A percentile compares a stretch with the other conserved stretches of the same genome.
phyloP scores from a whole-genome alignment of 2,797 vertebrate species.

The Syngnathus rostellatus region DNA sequence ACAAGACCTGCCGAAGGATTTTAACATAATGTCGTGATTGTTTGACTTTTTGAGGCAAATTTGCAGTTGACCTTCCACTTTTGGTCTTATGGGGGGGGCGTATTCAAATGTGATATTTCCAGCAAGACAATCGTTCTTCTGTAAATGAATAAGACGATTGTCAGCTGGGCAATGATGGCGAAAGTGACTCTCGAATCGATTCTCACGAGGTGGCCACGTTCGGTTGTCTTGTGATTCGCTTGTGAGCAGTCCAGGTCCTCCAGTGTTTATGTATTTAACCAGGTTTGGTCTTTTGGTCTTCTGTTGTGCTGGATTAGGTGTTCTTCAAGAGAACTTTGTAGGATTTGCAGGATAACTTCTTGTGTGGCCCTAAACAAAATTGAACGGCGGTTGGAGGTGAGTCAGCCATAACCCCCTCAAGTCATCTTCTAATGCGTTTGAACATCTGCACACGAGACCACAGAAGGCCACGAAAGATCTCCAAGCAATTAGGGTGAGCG shows the following conservation, averaged over 20 bases:
- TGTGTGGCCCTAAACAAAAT: not conserved
- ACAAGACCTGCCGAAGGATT: not conserved
- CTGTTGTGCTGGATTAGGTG: not conserved
- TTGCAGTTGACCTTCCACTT: not conserved
- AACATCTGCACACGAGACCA: slow-evolving; percentile 30
- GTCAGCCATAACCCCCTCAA: slow-evolving; percentile 12
- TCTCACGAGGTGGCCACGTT: not conserved
- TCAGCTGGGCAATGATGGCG: not conserved
- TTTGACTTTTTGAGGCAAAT: not conserved
- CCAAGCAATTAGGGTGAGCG: slow-evolving; percentile 1
- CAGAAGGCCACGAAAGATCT: slow-evolving; percentile 25
- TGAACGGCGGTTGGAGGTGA: not conserved
- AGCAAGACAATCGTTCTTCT: not conserved
- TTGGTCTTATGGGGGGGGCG: not conserved
- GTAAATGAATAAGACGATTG: not conserved
- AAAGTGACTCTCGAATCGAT: not conserved
- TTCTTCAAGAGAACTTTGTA: not conserved
- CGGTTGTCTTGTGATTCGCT: not conserved
- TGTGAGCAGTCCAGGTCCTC: not conserved
- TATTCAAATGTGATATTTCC: not conserved
- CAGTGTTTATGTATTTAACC: too few species aligned
- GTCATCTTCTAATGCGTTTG: slow-evolving; percentile 25
- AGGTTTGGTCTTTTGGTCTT: not conserved
- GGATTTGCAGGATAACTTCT: not conserved
- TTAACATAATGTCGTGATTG: not conserved